Evolutionary conservation across 23 tunicate species (phyloP), one percentile per base, ranked within the genome.

Genomic region (Styela plicata): DNA sequence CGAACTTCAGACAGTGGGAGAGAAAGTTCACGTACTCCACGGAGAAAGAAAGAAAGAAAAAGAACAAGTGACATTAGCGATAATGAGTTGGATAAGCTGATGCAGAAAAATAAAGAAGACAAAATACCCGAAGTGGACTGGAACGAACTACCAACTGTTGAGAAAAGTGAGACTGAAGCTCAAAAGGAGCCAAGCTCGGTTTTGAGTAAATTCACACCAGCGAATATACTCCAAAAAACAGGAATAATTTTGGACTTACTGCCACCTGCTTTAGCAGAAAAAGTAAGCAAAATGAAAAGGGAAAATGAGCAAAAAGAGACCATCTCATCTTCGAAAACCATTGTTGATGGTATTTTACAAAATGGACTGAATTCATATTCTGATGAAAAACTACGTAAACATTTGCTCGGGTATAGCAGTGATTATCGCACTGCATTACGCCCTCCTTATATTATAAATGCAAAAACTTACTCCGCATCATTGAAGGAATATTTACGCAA

Each of bases 291-390:
- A 32, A 71, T 71, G 36, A 71, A 5, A 21, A 71, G 17, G 17
- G 34, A 22, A 33, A 32, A 71, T 13, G 34, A 71, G 17, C 32
- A 71, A 71, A 34, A 71, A 71, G 34, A 34, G 20, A 13, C 73
- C 13, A 31, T 23, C 16, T 13, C 24, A 16, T 13, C 24, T 68
- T 31, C 34, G 3, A 2, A 27, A 22, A 18, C 77, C 17, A 36
- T 71, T 21, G 35, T 71, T 71, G 36, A 13, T 34, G 35, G 24
- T 5, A 71, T 71, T 5, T 30, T 71, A 32, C 37, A 29, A 27
- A 71, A 71, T 32, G 77, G 77, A 71, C 77, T 71, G 36, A 32
- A 71, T 34, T 71, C 77, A 20, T 71, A 71, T 71, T 71, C 77
- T 27, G 77, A 71, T 17, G 77, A 71, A 36, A 71, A 71, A 30